Percentiles rank a stretch among this genome's conserved stretches.
phyloP scores from a whole-genome alignment of 2,888 invertebrate genomes.

The Agriopis marginaria region DNA sequence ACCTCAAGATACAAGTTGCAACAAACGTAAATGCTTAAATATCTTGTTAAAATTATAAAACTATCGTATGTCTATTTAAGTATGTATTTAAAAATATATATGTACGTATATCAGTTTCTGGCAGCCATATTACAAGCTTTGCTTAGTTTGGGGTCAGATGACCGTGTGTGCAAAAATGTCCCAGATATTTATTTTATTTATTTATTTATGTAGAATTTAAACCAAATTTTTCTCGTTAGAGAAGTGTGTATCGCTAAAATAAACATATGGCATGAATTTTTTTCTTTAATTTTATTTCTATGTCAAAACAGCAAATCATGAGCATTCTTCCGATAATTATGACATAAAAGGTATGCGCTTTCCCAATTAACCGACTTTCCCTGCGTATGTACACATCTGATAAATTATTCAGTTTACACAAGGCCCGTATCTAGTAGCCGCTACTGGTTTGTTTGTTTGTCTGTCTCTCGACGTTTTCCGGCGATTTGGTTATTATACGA shows the following conservation, averaged over 20 bases:
- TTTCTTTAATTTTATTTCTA: slow-evolving; percentile 9
- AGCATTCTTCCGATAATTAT: slow-evolving; percentile 42
- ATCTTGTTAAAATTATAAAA: too few species aligned
- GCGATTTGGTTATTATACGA: slow-evolving; percentile 22
- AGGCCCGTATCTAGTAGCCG: slow-evolving; percentile 56
- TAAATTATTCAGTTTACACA: slow-evolving; percentile 68
- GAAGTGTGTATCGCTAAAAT: too few species aligned
- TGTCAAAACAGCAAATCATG: slow-evolving; percentile 28
- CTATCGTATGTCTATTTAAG: too few species aligned
- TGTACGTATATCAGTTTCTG: too few species aligned
- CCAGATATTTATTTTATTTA: too few species aligned
- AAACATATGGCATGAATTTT: too few species aligned
- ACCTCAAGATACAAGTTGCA: too few species aligned
- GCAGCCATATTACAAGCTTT: too few species aligned
- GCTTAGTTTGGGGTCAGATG: too few species aligned
- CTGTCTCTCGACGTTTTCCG: slow-evolving; percentile 44
- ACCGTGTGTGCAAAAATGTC: too few species aligned
- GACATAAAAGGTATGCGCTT: slow-evolving; percentile 59
- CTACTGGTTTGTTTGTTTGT: slow-evolving; percentile 66
- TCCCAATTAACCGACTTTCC: slow-evolving; percentile 67
- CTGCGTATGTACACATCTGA: slow-evolving; percentile 54
- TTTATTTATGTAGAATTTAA: not conserved
- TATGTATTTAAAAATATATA: too few species aligned
- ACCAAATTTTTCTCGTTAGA: not conserved
- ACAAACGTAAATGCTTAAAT: too few species aligned